Evolutionary conservation across 2,113 vertebrate genomes (phyloP).

Genomic region (Scolopax mira): DNA sequence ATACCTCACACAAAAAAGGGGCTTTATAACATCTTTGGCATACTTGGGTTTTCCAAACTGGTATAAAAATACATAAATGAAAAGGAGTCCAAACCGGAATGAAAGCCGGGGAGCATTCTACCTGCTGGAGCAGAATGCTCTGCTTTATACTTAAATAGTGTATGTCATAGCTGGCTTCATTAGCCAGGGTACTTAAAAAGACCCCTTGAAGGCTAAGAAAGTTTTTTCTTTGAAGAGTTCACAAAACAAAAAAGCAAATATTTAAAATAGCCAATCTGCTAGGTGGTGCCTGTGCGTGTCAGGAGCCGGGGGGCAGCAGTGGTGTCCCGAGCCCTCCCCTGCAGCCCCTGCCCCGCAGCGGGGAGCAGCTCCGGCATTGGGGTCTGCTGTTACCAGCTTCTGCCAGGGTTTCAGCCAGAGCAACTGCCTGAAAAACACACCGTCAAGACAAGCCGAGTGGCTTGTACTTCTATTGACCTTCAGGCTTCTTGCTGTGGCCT

Average conservation of each 20-base stretch:
- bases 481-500: not conserved
- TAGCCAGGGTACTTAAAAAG: not conserved
- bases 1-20: not conserved
- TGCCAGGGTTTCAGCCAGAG: not conserved
- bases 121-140: not conserved
- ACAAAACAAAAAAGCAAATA: not conserved
- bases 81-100: not conserved
- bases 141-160: not conserved
- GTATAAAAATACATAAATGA: not conserved
- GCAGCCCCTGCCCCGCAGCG: not conserved
- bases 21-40: not conserved
- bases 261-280: not conserved
- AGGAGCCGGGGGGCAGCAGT: not conserved
- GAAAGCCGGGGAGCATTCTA: not conserved
- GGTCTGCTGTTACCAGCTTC: not conserved
- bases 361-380: fast-evolving
- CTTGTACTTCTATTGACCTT: not conserved
- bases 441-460: not conserved
- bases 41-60: not conserved
- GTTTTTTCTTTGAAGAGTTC: not conserved
- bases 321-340: not conserved
- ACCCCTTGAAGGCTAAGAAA: not conserved
- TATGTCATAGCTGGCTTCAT: not conserved
- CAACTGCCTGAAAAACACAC: not conserved
- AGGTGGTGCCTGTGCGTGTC: not conserved